Base-by-base conservation (phyloP, 1,140 invertebrate genomes). In the Meloidogyne hapla region DNA sequence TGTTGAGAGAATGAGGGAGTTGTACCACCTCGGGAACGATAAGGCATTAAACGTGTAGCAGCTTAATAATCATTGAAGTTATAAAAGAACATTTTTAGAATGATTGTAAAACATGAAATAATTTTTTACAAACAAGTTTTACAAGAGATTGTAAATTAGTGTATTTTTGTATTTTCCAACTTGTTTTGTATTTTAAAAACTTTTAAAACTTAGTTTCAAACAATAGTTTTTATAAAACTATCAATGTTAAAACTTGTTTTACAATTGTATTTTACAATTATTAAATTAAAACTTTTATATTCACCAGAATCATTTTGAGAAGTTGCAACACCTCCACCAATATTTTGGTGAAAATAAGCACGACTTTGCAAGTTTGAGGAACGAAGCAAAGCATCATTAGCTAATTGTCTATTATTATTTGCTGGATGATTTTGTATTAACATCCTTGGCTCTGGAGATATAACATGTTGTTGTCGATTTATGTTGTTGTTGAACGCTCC, bases 321-420 rank as follows among this genome's bases (percentile, higher is more conserved):
- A 13, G 69, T 56, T 18, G 73, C 18, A 45, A 38, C 25, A 12
- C 21, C 28, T 33, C 21, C 26, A 40, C 42, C 38, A 28, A 61
- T 75, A 12, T 62, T 62, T 45, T 28, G 56, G 45, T 77, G 73
- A 61, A 76, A 77, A 45, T 75, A 77, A 6, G 63, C n/a, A 5
- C 76, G 23, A 28, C 76, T 77, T 69, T 77, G 76, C 65, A 77
- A 5, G 64, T 77, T 77, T 2, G 70, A 75, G 15, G 18, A 26
- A 15, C 76, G 76, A 61, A 77, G 63, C 28, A 77, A 25, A 9
- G 38, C 23, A 64, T 64, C 23, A 23, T 12, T 64, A 15, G 69
- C 69, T 42, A 56, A 18, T 65, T 61, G 70, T 28, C 56, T 38
- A 21, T 8, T n/a, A 0, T 13, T 13, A 42, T 42, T 42, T 0